Evolutionary conservation across 2,113 vertebrate genomes (phyloP), one percentile per base, ranked within the genome.

Genomic region (Gadus chalcogrammus): DNA sequence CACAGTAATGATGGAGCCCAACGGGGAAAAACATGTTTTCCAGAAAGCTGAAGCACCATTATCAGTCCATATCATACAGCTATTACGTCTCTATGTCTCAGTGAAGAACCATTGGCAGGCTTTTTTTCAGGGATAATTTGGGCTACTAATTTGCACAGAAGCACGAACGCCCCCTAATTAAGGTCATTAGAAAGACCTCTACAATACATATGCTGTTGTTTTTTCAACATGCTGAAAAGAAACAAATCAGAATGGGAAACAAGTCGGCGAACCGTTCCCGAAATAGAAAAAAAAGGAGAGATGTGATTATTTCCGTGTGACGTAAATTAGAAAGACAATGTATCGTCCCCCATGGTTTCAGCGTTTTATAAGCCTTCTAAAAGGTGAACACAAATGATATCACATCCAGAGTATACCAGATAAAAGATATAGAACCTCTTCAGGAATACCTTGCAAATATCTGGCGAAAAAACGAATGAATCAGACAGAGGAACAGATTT

Each of bases 331-430:
- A 74, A 65, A 80, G 68, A 78, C 72, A 75, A 80, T 42, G 64
- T 0, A 1, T 69, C 64, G 35, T 38, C 64, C 48, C 53, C 55
- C 16, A 5, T 75, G 77, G 61, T 82, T 85, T 72, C 31, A 86
- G 81, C 61, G 68, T 79, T 86, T 89, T 85, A 87, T 87, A 79
- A 70, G 71, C 74, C 78, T 85, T 76, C 74, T 83, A 67, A 76
- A 82, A 82, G 78, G 72, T 77, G 74, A 87, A 84, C 80, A 78
- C 71, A 84, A 76, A 73, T 79, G 78, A 67, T 81, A 71, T 80
- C 42, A 82, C 80, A 87, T 79, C 80, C 64, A 65, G 67, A 80
- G 79, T 79, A 81, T 65, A 79, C 70, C 68, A 78, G 74, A 79
- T 85, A 75, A 78, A 85, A 77, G 73, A 73, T 81, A 82, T 78